phyloP scores from a whole-genome alignment of 2,113 vertebrate species.

The Malurus melanocephalus region DNA sequence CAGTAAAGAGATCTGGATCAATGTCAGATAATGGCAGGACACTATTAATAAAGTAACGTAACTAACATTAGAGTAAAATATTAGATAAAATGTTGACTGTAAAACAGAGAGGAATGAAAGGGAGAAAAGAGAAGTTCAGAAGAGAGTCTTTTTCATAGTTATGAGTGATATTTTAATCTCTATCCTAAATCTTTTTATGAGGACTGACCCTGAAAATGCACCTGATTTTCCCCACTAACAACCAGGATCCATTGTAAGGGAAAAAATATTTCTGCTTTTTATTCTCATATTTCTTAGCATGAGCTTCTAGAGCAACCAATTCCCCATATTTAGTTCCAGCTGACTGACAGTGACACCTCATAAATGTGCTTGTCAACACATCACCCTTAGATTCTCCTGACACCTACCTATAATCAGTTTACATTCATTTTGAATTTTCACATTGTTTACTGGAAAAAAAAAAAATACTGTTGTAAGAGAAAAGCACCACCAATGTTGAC shows the following conservation, averaged over 20 bases:
- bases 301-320: neutral
- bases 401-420: neutral
- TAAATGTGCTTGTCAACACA: neutral
- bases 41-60: neutral
- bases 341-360: neutral
- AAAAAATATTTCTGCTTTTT: neutral
- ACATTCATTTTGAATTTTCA: neutral
- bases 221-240: neutral
- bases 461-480: neutral
- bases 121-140: slow-evolving; percentile 4
- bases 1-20: slow-evolving; percentile 54
- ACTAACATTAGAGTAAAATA: slow-evolving; percentile 24
- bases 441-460: neutral
- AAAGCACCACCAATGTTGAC: neutral
- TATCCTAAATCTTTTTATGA: neutral
- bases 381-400: neutral
- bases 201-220: neutral
- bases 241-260: neutral
- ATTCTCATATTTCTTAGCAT: neutral
- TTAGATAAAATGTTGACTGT: neutral
- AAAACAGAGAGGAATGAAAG: slow-evolving; percentile 1
- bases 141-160: neutral
- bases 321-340: neutral
- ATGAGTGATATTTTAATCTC: neutral
- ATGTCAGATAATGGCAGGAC: slow-evolving; percentile 39